A percentile compares a stretch with the other conserved stretches of the same genome.
These are phyloP conservation scores for Euthynnus affinis DNA, from an alignment of 2,797 vertebrate genomes.

Conservation along the genomic window DNA sequence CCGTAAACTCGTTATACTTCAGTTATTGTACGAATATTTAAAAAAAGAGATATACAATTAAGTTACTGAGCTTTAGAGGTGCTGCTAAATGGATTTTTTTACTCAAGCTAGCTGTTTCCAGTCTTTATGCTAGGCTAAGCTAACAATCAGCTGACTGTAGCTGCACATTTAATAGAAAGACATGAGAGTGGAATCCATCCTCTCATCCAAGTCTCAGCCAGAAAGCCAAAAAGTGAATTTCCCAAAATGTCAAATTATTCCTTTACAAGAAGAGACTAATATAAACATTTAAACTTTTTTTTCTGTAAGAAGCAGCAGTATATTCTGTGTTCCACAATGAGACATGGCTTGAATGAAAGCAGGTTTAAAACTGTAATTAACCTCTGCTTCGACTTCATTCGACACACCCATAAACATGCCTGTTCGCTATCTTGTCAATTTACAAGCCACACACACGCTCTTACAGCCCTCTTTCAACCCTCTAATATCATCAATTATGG, in stretches of 20 bases:
- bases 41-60: too few relatives aligned
- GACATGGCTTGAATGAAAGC: not conserved
- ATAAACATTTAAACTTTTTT: not conserved
- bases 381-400: conserved; percentile 19
- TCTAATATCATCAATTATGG: conserved; percentile 34
- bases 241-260: not conserved
- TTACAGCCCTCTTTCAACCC: conserved; percentile 15
- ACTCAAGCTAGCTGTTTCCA: not conserved
- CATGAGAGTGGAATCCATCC: not conserved
- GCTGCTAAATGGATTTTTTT: too few relatives aligned
- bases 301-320: conserved; percentile 4
- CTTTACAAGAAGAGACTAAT: not conserved
- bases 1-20: too few relatives aligned
- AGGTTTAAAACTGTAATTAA: conserved; percentile 14
- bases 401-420: conserved; percentile 11
- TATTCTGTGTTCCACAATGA: not conserved
- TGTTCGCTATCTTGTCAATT: conserved; percentile 14
- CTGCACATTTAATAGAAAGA: not conserved
- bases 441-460: conserved; percentile 25
- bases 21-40: too few relatives aligned
- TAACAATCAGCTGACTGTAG: too few relatives aligned
- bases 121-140: too few relatives aligned
- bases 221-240: not conserved
- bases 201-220: not conserved
- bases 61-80: too few relatives aligned